These are phyloP conservation scores for Charanyca ferruginea DNA, from an alignment of 2,888 invertebrate species.

Conservation along the genomic window DNA sequence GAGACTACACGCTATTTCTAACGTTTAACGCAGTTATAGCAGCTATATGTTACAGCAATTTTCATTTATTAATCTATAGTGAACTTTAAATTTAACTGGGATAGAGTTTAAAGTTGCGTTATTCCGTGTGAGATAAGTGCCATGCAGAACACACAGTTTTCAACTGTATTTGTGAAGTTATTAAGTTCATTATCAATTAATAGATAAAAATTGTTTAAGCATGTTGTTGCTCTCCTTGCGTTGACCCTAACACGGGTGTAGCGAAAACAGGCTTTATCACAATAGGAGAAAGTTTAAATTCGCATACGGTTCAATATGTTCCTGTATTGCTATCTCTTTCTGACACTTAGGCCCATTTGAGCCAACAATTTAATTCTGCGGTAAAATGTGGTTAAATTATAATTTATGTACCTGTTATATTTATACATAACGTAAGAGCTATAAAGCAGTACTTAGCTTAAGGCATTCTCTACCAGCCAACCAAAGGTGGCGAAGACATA, in stretches of 20 bases:
- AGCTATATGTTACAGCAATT: background rate
- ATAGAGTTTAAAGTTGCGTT: too few species aligned
- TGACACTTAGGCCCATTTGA: background rate
- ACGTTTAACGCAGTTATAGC: background rate
- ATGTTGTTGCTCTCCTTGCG: background rate
- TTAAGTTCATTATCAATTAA: background rate
- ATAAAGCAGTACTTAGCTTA: too few species aligned
- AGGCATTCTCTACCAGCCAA: too few species aligned
- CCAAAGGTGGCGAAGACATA: too few species aligned
- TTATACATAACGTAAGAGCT: too few species aligned
- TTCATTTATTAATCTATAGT: background rate
- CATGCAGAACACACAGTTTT: background rate
- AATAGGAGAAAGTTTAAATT: slow-evolving; percentile 16
- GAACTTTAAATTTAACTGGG: too few species aligned
- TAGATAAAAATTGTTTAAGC: background rate
- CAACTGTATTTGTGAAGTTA: background rate
- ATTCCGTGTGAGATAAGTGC: too few species aligned
- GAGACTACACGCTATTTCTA: slow-evolving; percentile 34
- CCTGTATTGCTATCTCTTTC: slow-evolving; percentile 2
- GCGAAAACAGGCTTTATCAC: slow-evolving; percentile 43
- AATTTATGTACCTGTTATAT: too few species aligned
- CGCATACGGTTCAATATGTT: background rate
- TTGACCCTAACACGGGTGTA: slow-evolving; percentile 50
- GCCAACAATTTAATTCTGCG: too few species aligned
- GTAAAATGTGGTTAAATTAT: too few species aligned